Base-by-base conservation (phyloP, 1,140 invertebrate species). In the Meloidogyne chitwoodi region DNA sequence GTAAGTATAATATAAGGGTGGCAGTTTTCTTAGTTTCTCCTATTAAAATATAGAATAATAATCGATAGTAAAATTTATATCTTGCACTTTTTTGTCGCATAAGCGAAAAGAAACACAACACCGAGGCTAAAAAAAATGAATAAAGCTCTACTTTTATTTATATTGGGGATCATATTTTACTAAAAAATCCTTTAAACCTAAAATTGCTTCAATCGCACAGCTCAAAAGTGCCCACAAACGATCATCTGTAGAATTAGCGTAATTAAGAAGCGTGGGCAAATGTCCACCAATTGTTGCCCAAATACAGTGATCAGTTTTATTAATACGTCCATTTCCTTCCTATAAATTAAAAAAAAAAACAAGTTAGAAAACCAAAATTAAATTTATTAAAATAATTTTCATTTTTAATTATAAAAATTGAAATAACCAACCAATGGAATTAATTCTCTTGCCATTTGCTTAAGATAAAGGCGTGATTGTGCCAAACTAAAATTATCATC, bases 211-310 rank as follows among this genome's bases (percentile, higher is more conserved):
- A n/a, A 75, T 74, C 1, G 79, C 79, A 72, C 79, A 80, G 29
- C 65, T 80, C 5, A 80, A 44, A 71, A 68, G 78, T 0, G 79
- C 19, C 79, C 79, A 80, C 1, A 80, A 31, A 10, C 80, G 75
- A 71, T 80, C 79, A 31, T 81, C 79, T 4, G 79, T 64, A 29
- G 29, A 26, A 19, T 38, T 26, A 31, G 79, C 71, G 34, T 81
- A 68, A 12, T 76, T 24, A 22, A 80, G 65, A 22, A 80, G 71
- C 11, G 73, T 75, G 0, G 79, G 31, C 2, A 80, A 68, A 64
- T 67, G 41, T 22, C 79, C 79, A 26, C 71, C 79, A 61, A 80
- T 68, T 16, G 79, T 66, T 26, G 79, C 79, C 79, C 79, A 80
- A 67, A 80, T 76, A 56, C 79, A 80, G 24, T 81, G 79, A 64